Evolutionary conservation across 2,113 vertebrate species (phyloP), one percentile per base, ranked within the genome.

Genomic region (Actenoides hombroni): DNA sequence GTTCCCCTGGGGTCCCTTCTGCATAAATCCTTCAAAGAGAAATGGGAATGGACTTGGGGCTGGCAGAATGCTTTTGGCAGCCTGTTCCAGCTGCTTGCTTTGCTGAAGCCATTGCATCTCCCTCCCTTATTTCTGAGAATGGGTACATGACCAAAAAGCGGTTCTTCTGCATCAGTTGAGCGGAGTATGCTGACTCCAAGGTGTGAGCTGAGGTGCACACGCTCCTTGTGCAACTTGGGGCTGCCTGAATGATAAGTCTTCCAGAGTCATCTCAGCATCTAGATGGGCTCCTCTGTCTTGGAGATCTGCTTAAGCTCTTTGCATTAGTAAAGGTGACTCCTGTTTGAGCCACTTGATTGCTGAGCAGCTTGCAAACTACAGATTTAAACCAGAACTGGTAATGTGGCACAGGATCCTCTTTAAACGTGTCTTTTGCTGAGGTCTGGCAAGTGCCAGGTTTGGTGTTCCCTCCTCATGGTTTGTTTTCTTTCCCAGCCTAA

Each of bases 151-250:
- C 16, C 63, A n/a, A 33, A 90, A 73, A 86, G 28, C 39, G 16
- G 7, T 35, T 19, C 5, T n/a, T 6, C 28, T 11, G 10, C 40
- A 6, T 37, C 39, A 35, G 44, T 28, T 24, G 51, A 75, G 46
- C 1, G 0, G 68, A 26, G 48, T 31, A 8, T 15, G 4, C 10
- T 29, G 33, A 61, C 60, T 25, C 18, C 31, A 19, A 7, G 40
- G 4, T 57, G 59, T 40, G 17, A 42, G 46, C 60, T 28, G 48
- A 49, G 3, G 5, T 1, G 25, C 11, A 13, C 1, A 0, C 0
- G 0, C 35, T 16, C 0, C 2, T 60, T 46, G 29, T 19, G 53
- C 0, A 0, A 11, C 33, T 69, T 33, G 5, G 13, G 70, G 42
- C 63, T 86, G 35, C 37, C 76, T 56, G 53, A 60, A 11, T 1